A percentile compares a stretch with the other conserved stretches of the same genome.
phyloP scores from a whole-genome alignment of 2,113 vertebrate genomes.

The Antigone vipio region DNA sequence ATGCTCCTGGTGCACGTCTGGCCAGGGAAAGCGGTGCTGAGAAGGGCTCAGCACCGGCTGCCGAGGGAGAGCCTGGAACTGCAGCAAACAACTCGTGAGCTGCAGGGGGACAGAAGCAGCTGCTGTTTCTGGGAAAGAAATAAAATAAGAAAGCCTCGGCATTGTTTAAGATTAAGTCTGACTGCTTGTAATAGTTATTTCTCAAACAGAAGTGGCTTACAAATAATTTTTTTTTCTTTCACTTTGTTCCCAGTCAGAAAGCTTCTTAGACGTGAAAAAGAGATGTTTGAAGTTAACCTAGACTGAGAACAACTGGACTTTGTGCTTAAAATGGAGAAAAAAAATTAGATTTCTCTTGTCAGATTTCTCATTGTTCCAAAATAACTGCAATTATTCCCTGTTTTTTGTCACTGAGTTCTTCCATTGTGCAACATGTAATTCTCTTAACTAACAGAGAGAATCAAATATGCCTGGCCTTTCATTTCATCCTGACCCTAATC shows the following conservation, averaged over 20 bases:
- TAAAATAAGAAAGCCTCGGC: not conserved
- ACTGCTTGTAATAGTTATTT: not conserved
- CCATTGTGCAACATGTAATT: constrained; percentile 4
- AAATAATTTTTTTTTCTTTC: not conserved
- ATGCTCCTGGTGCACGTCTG: fast-evolving
- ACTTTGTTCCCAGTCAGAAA: not conserved
- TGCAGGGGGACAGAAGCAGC: not conserved
- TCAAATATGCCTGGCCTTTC: not conserved
- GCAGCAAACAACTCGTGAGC: fast-evolving
- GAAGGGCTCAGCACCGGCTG: fast-evolving
- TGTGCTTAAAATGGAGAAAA: not conserved
- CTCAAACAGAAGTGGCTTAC: not conserved
- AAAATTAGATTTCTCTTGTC: not conserved
- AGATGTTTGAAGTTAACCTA: not conserved
- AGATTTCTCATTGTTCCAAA: constrained; percentile 28
- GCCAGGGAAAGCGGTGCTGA: fast-evolving
- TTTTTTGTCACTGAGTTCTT: not conserved
- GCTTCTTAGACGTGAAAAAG: not conserved
- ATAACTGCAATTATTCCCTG: constrained; percentile 46
- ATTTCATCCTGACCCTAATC: not conserved
- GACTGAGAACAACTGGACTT: not conserved
- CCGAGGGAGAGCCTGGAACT: not conserved
- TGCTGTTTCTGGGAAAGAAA: not conserved
- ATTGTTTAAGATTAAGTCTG: not conserved
- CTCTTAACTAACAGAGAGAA: not conserved